Evolutionary conservation across 1,140 invertebrate species (phyloP), one percentile per base, ranked within the genome.

Genomic region (Lepidostoma basale): DNA sequence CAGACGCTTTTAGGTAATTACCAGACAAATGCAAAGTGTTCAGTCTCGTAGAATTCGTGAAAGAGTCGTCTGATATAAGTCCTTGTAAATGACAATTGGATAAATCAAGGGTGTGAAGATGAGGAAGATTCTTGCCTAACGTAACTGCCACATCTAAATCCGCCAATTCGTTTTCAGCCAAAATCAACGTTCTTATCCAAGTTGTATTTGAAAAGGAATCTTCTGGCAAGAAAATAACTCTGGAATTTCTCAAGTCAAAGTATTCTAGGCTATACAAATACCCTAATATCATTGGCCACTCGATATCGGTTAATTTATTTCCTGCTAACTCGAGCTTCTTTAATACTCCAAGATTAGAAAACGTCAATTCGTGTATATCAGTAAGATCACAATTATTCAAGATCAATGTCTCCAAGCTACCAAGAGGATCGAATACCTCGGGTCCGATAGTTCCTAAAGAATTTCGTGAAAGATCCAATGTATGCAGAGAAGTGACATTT

Each of bases 401-500:
- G 67, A 87, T 87, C 20, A 91, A 77, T 20, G 86, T 86, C 73
- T 89, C 88, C 10, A 90, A 76, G 74, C 85, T 88, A 5, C 82
- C 85, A 33, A 90, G 76, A 22, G 86, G 85, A 74, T 88, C 85
- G 70, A 90, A 88, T 3, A 87, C 82, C 25, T 83, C 85, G 1
- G 83, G 78, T 20, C 85, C 82, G 47, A 90, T 80, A 6, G 75
- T 78, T 40, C 78, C 77, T 0, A 91, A 77, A 3, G 89, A 88
- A 78, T 91, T 91, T 45, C 86, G 78, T n/a, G 89, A 90, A 5
- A 91, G 76, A 75, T 90, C 88, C 1, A 90, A 79, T 18, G 85
- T 88, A 26, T 85, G 88, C 28, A 91, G 76, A 18, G 88, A 83
- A 0, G 87, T 87, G 18, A 88, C 83, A 69, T 90, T 89, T 63